Base-by-base conservation (phyloP, 2,888 invertebrate genomes). In the Coremacera marginata region DNA sequence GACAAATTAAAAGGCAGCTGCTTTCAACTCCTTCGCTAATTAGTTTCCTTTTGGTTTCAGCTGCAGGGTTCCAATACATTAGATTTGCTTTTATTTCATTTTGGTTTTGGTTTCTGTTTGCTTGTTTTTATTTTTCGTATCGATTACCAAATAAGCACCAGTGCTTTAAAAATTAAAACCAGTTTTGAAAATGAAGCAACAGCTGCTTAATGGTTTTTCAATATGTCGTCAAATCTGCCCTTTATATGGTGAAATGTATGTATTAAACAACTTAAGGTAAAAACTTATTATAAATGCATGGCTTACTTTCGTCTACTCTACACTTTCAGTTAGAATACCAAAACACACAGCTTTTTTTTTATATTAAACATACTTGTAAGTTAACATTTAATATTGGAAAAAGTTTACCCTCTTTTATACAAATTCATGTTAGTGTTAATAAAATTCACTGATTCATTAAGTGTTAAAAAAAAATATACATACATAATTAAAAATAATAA, bases 1-100 rank as follows among this genome's bases (percentile, higher is more conserved):
- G 19, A 19, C 16, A 16, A 60, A 11, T 60, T 60, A 11, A 5
- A 60, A 27, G 22, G 5, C 60, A 60, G 25, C 60, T 60, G 60
- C 27, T 60, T 5, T 60, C 16, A 27, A 22, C 60, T 60, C 60
- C 60, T 60, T 60, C 60, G 60, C 22, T 60, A 60, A 60, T 60
- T 60, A 60, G 60, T 60, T 60, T 60, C 25, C 44, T 44, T 60
- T 60, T 9, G 27, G 27, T 27, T 60, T 60, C 22, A 60, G 9
- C 22, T 60, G 60, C 22, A 14, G 11, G 27, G n/a, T 27, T 16
- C n/a, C 60, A 60, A 27, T 11, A 19, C 22, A 22, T 60, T 60
- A 27, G 60, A 44, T 11, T 44, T 8, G 5, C 7, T 37, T 60
- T 60, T 1, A 27, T 5, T 16, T 11, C 7, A 9, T 57, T 25